These are phyloP conservation scores for Masticophis lateralis DNA, from an alignment of 2,797 vertebrate species.

Conservation along the genomic window DNA sequence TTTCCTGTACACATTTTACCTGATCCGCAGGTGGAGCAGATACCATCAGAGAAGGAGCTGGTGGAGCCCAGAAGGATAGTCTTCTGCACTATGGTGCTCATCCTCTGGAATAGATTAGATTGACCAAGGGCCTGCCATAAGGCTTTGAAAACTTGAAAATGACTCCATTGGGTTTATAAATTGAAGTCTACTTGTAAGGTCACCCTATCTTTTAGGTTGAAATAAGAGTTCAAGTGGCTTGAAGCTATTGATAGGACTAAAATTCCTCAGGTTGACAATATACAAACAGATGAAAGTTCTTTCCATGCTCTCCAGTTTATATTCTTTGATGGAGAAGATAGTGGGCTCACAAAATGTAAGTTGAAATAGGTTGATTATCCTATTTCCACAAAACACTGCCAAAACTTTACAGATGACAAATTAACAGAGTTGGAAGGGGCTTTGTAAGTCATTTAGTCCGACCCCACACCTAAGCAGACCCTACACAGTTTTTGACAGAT, in stretches of 20 bases:
- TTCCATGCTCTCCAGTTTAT: neutral
- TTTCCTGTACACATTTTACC: neutral
- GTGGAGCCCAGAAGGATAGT: neutral
- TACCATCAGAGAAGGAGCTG: neutral
- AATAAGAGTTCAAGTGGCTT: neutral
- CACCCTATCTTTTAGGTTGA: neutral
- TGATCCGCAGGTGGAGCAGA: neutral
- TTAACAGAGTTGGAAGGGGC: too few relatives aligned
- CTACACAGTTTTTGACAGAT: too few relatives aligned
- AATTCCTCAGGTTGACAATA: constrained; percentile 48
- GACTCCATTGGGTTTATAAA: neutral
- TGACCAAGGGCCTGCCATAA: neutral
- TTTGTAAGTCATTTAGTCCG: too few relatives aligned
- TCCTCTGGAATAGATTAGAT: neutral
- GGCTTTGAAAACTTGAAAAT: too few relatives aligned
- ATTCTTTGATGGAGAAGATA: neutral
- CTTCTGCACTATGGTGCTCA: neutral
- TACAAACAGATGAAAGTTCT: constrained; percentile 37
- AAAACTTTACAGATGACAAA: neutral
- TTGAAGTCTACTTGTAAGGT: neutral
- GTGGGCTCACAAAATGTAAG: neutral
- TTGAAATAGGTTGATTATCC: neutral
- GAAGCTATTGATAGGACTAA: constrained; percentile 40
- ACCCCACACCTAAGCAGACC: too few relatives aligned
- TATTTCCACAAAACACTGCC: neutral